Base-by-base conservation (phyloP, 2,888 invertebrate genomes). In the Octonoba sinensis region DNA sequence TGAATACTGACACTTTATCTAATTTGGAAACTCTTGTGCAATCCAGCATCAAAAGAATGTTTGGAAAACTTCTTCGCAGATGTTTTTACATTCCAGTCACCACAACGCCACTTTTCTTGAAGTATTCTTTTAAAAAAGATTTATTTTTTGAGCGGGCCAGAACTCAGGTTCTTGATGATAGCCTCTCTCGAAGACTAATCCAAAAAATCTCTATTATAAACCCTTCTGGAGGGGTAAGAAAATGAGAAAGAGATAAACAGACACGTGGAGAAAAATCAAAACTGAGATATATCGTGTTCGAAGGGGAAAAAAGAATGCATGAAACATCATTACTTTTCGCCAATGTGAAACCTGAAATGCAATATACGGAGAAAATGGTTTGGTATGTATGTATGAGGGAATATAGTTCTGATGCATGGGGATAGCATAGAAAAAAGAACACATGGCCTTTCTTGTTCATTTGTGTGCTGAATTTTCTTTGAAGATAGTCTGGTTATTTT, bases 161-260 rank as follows among this genome's bases (percentile, higher is more conserved):
- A 36, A 8, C 36, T 36, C 36, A 1, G 36, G 36, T 36, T 36
- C 36, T 36, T 36, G 36, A 36, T 36, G 36, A 36, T 36, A 36
- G 49, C 57, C 24, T 64, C 47, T 73, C 47, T 46, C 4, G 22
- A 16, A n/a, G 70, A 24, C 70, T 76, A 76, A 76, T 76, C 76
- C 76, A n/a, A 70, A 60, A 76, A 76, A 76, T 70, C 69, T 76
- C 69, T 76, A 76, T 76, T 76, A 76, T 76, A 76, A 76, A 76
- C 62, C 76, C 47, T 69, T 69, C 62, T n/a, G 46, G 15, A 36
- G 46, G 54, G 36, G 36, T 56, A 56, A 24, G 67, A 75, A 67
- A 75, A 67, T 67, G 75, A 75, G 67, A 59, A 60, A 62, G 36
- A 76, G 76, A 76, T 76, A 76, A 76, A 76, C 62, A 62, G 47